These are phyloP conservation scores for Drosophila prolongata DNA, from an alignment of 2,888 invertebrate species.

Conservation along the genomic window DNA sequence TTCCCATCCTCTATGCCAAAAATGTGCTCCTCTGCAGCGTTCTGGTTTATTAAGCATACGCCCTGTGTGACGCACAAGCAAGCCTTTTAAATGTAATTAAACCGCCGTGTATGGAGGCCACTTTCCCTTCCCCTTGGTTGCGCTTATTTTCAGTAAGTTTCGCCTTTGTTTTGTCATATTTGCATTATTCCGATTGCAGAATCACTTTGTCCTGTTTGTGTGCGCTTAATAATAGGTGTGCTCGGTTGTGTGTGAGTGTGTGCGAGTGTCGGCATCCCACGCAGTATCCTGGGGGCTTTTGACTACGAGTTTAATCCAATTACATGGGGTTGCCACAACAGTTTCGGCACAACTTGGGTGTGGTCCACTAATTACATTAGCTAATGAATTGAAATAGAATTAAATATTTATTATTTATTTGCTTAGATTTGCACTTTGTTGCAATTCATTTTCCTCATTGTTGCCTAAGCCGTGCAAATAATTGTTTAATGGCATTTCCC, in stretches of 20 bases:
- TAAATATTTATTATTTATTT: conserved; percentile 61
- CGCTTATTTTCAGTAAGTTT: conserved; percentile 42
- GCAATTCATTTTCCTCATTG: conserved; percentile 30
- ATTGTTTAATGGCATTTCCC: conserved; percentile 46
- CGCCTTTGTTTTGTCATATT: conserved; percentile 55
- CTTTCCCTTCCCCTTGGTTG: background rate
- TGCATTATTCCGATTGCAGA: conserved; percentile 56
- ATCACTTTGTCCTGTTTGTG: conserved; percentile 51
- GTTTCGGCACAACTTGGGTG: conserved; percentile 13
- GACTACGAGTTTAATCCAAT: conserved; percentile 60
- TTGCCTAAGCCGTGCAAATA: conserved; percentile 38
- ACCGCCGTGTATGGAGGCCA: conserved; percentile 35
- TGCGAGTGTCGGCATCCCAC: conserved; percentile 8
- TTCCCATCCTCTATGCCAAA: background rate
- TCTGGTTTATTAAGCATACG: conserved; percentile 56
- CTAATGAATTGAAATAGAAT: conserved; percentile 70
- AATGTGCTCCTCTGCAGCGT: background rate
- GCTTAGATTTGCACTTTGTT: conserved; percentile 44
- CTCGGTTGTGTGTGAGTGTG: conserved; percentile 2
- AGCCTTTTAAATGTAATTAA: conserved; percentile 67
- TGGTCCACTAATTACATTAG: conserved; percentile 67
- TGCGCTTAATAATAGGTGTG: conserved; percentile 18
- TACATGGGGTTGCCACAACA: conserved; percentile 39
- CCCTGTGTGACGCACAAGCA: conserved; percentile 36
- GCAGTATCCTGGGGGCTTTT: conserved; percentile 29